phyloP scores from a whole-genome alignment of 1,140 invertebrate genomes.

The Pentalonia nigronervosa region DNA sequence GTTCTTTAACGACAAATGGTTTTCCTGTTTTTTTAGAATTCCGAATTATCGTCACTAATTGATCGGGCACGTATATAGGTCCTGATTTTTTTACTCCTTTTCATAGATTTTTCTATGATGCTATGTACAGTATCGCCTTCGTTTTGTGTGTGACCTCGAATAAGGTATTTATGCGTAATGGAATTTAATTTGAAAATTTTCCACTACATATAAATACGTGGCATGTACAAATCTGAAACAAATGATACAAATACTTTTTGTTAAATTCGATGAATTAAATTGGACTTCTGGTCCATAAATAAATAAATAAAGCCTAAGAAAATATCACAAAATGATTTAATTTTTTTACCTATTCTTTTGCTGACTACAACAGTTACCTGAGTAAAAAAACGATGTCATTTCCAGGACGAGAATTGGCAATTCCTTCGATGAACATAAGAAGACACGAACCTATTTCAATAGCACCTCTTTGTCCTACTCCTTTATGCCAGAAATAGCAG shows the following conservation, averaged over 20 bases:
- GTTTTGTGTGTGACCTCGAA: conserved; percentile 48
- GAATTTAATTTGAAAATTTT: conserved; percentile 14
- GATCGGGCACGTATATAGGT: conserved; percentile 45
- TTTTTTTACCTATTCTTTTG: conserved; percentile 59
- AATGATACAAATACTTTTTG: neutral
- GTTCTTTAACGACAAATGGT: conserved; percentile 38
- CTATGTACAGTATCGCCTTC: conserved; percentile 32
- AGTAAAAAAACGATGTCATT: conserved; percentile 61
- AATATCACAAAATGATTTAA: conserved; percentile 60
- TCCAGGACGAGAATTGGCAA: conserved; percentile 39
- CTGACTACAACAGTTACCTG: conserved; percentile 61
- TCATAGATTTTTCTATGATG: conserved; percentile 42
- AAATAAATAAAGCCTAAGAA: conserved; percentile 62
- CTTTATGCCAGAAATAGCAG: conserved; percentile 63
- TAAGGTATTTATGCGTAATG: conserved; percentile 58
- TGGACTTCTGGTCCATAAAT: no score
- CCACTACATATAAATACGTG: conserved; percentile 52
- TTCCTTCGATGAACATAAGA: conserved; percentile 58
- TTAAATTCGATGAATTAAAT: no score
- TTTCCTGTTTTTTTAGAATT: conserved; percentile 56
- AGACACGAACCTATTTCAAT: conserved; percentile 60
- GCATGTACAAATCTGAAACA: conserved; percentile 5
- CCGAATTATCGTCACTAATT: conserved; percentile 17
- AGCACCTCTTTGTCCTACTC: conserved; percentile 60
- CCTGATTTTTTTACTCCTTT: conserved; percentile 10